Conservation (phyloP, 1,140 invertebrate species). For the Asobara japonica region DNA sequence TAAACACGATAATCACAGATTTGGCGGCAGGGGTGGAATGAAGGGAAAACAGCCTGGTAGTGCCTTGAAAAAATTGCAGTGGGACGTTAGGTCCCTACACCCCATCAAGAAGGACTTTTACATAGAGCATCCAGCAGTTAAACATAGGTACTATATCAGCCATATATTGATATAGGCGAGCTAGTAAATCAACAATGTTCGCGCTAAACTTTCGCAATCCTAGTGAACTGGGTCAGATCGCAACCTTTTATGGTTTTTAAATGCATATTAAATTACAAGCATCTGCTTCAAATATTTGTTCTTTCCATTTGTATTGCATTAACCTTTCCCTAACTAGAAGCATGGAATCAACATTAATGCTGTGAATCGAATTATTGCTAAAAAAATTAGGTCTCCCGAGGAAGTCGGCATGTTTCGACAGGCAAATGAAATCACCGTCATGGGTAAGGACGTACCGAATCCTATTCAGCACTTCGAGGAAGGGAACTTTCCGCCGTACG, state of each 20-base stretch:
- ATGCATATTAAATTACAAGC: too few species aligned
- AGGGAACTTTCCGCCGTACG: slow-evolving; percentile 71
- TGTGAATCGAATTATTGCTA: slow-evolving; percentile 21
- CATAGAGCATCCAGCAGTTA: slow-evolving; percentile 70
- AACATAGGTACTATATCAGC: slow-evolving; percentile 54
- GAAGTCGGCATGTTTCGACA: slow-evolving; percentile 70
- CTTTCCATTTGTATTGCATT: too few species aligned
- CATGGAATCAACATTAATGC: too few species aligned
- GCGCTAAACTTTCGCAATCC: too few species aligned
- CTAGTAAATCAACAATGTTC: slow-evolving; percentile 12
- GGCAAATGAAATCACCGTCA: slow-evolving; percentile 70
- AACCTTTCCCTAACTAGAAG: too few species aligned
- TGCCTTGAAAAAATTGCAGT: slow-evolving; percentile 71
- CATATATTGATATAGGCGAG: slow-evolving; percentile 38
- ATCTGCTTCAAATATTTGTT: too few species aligned
- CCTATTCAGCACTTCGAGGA: slow-evolving; percentile 75
- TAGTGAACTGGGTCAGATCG: too few species aligned
- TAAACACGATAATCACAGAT: slow-evolving; percentile 50
- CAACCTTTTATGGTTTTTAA: too few species aligned
- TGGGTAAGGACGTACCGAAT: slow-evolving; percentile 71
- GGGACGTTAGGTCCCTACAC: slow-evolving; percentile 71
- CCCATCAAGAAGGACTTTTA: slow-evolving; percentile 81
- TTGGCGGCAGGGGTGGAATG: slow-evolving; percentile 56
- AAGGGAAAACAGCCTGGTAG: slow-evolving; percentile 68
- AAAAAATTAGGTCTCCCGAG: slow-evolving; percentile 60